Evolutionary conservation across 2,888 invertebrate genomes (phyloP).

Genomic region (Tridacna crocea): DNA sequence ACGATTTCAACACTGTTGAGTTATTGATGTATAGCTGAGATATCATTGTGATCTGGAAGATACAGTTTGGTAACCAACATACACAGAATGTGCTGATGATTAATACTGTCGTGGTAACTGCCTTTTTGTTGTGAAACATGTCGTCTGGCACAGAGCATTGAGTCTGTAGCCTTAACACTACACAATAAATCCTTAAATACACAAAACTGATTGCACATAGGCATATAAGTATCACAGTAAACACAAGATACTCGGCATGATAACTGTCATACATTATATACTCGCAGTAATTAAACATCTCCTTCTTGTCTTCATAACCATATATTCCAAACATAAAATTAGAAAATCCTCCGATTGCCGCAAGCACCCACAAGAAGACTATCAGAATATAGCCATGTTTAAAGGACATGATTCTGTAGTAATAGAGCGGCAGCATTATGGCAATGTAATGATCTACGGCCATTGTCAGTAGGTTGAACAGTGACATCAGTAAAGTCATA

Average conservation of each 20-base stretch:
- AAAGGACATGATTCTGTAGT: slow-evolving; percentile 63
- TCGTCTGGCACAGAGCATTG: slow-evolving; percentile 55
- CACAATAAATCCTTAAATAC: slow-evolving; percentile 73
- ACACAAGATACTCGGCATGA: slow-evolving; percentile 75
- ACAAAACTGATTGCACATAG: slow-evolving; percentile 71
- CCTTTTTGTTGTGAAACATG: slow-evolving; percentile 70
- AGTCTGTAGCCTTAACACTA: slow-evolving; percentile 63
- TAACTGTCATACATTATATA: slow-evolving; percentile 70
- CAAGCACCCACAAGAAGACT: slow-evolving; percentile 67
- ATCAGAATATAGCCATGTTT: slow-evolving; percentile 62
- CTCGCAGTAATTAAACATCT: slow-evolving; percentile 75
- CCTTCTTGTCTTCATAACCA: slow-evolving; percentile 31
- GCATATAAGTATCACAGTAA: slow-evolving; percentile 70
- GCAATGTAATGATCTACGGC: slow-evolving; percentile 77
- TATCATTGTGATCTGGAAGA: slow-evolving; percentile 70
- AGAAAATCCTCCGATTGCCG: slow-evolving; percentile 69
- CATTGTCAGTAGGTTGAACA: slow-evolving; percentile 74
- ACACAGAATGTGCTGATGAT: slow-evolving; percentile 76
- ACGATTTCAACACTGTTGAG: slow-evolving; percentile 52
- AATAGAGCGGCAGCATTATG: slow-evolving; percentile 72
- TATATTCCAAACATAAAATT: slow-evolving; percentile 58
- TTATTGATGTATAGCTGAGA: slow-evolving; percentile 64
- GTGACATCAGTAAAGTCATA: slow-evolving; percentile 72
- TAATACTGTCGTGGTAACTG: slow-evolving; percentile 75
- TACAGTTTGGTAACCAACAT: slow-evolving; percentile 77